Evolutionary conservation across 2,797 vertebrate genomes (phyloP).

Genomic region (Aldrovandia affinis): DNA sequence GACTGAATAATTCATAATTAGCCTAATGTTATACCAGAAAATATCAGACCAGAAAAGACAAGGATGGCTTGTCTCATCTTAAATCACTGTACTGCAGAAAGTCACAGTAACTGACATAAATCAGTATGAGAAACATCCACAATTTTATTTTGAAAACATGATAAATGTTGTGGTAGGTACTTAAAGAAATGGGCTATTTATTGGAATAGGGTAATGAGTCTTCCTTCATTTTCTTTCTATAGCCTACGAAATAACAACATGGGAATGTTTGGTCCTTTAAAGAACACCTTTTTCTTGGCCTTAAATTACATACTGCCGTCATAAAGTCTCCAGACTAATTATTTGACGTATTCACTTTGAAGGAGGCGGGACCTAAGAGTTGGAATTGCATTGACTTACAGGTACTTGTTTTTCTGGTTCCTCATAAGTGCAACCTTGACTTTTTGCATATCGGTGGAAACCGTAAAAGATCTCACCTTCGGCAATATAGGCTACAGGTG

Average conservation of each 20-base stretch:
- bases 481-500: not conserved
- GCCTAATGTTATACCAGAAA: not conserved
- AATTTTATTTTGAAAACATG: not conserved
- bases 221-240: not conserved
- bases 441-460: not conserved
- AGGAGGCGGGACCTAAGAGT: not conserved
- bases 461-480: not conserved
- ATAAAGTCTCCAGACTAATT: not conserved
- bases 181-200: not conserved
- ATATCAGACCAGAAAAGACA: not conserved
- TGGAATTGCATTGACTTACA: not conserved
- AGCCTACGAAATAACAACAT: not conserved
- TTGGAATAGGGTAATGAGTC: not conserved
- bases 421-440: not conserved
- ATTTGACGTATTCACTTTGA: not conserved
- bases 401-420: constrained; percentile 10
- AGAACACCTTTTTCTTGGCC: not conserved
- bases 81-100: too few species aligned
- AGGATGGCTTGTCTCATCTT: not conserved
- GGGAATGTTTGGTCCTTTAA: not conserved
- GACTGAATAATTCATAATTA: not conserved
- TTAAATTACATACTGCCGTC: not conserved
- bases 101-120: not conserved
- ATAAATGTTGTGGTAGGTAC: not conserved
- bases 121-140: not conserved